Percentiles rank a stretch among this genome's conserved stretches.
phyloP scores from a whole-genome alignment of 2,797 vertebrate species.

The Pseudocheirus occidentalis region DNA sequence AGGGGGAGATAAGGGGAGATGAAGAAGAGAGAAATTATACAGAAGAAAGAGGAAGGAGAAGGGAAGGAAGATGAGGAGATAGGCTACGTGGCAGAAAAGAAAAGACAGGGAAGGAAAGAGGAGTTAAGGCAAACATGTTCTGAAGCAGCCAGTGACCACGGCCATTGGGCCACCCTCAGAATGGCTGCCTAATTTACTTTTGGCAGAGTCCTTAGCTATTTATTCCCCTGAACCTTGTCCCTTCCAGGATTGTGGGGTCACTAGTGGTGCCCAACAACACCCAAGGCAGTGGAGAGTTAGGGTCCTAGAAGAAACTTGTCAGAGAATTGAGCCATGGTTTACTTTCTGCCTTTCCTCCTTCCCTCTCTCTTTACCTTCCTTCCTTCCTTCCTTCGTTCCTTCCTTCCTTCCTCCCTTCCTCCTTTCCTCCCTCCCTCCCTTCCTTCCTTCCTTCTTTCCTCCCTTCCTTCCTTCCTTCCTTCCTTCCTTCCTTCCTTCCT shows the following conservation, averaged over 20 bases:
- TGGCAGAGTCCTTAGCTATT: background rate
- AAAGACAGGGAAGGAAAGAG: background rate
- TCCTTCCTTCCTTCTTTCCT: background rate
- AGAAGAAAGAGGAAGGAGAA: background rate
- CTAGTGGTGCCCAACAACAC: background rate
- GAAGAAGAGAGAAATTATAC: background rate
- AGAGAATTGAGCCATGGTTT: background rate
- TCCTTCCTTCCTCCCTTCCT: background rate
- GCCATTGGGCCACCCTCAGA: background rate
- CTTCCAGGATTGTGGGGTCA: background rate
- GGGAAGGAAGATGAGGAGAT: background rate
- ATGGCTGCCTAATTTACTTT: background rate
- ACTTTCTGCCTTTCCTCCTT: background rate
- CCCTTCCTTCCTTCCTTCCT: too few relatives aligned
- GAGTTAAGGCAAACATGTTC: background rate
- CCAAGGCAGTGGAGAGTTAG: background rate
- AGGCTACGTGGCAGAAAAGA: background rate
- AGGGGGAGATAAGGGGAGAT: background rate
- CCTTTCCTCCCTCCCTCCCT: too few relatives aligned
- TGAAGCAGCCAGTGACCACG: background rate
- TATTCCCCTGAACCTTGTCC: background rate
- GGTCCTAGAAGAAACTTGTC: background rate
- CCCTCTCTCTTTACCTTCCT: background rate
- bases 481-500: too few relatives aligned
- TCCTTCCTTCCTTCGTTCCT: too few relatives aligned